Base-by-base conservation (phyloP, 1,140 invertebrate species). In the Drosophila mauritiana region DNA sequence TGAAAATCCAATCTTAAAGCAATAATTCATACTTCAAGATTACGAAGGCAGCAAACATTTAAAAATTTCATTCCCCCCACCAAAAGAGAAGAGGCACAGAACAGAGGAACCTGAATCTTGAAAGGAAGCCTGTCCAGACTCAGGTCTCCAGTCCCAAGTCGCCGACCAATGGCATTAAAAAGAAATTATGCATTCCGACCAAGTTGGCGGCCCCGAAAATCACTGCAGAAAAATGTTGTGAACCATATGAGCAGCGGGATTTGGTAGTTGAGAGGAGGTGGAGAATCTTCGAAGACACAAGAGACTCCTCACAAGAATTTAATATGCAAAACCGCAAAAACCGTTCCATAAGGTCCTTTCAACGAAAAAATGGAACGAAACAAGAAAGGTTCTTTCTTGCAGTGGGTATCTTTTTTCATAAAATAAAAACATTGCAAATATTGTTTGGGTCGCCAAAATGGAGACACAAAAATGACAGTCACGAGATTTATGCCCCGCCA, bases 1-100 rank as follows among this genome's bases (percentile, higher is more conserved):
- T 91, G 85, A 91, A 91, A 91, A 91, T 91, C 77, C 90, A 86
- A 91, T 91, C 90, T 90, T 80, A 90, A 91, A 91, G 85, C 85
- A 85, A 91, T 91, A 90, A 86, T 90, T 91, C 90, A 91, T 90
- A 91, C 81, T 86, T 91, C 73, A 83, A 91, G 90, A 86, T 91
- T 89, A 90, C 84, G 81, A 91, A 83, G 74, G 80, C 83, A 85
- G 74, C 80, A 82, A 89, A 90, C 85, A 91, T 86, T 91, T 90
- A 90, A 90, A 89, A 89, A 89, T 90, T 89, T 84, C 76, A 80
- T 70, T 62, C 37, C 39, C 43, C 45, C 13, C 20, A 45, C 34
- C 40, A 42, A 25, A 49, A 8, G 37, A 45, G 34, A 27, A 48
- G 22, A 70, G 20, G 13, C 53, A 43, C 58, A 57, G 27, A 40